Evolutionary conservation across 92 coral and sea anemone genomes (phyloP), one percentile per base, ranked within the genome.

Genomic region (Siderastrea radians): DNA sequence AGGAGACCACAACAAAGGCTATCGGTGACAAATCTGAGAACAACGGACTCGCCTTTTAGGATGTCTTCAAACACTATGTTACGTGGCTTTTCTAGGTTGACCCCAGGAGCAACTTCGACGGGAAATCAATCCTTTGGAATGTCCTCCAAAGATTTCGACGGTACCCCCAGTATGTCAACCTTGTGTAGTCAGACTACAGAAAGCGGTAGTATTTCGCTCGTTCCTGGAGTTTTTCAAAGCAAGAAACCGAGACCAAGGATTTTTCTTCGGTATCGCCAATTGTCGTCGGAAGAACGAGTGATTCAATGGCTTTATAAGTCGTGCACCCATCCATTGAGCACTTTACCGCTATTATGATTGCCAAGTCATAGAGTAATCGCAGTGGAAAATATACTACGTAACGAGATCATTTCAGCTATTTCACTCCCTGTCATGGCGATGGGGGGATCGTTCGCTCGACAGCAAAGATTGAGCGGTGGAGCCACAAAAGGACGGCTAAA

Each of bases 221-320:
- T 87, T 38, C 98, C 96, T 2, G 98, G 98, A 5, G 95, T 93
- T 11, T 95, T 93, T 61, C 77, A 85, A 13, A 87, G 94, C 74
- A 90, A 79, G 49, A 89, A 90, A 53, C 96, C 95, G 15, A 86
- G 84, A 17, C 93, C 96, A 15, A 93, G 96, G 71, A 93, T 95
- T 72, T 91, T 95, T 82, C 93, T 95, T 19, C 94, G 94, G 19
- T 88, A 88, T 69, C 96, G 98, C 38, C 96, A 95, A 84, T 89
- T 95, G 5, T 95, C 98, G n/a, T 72, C 94, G 16, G 95, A 95
- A 16, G 98, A 95, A 64, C 65, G 95, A 75, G 98, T 95, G 1
- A 90, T 95, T 45, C 95, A 95, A 63, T 95, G 98, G 98, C 77
- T 95, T 47, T 95, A 73, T 60, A 83, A 89, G 65, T 93, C 92